Base-by-base conservation (phyloP, 2,797 vertebrate genomes). In the Falco berigora region DNA sequence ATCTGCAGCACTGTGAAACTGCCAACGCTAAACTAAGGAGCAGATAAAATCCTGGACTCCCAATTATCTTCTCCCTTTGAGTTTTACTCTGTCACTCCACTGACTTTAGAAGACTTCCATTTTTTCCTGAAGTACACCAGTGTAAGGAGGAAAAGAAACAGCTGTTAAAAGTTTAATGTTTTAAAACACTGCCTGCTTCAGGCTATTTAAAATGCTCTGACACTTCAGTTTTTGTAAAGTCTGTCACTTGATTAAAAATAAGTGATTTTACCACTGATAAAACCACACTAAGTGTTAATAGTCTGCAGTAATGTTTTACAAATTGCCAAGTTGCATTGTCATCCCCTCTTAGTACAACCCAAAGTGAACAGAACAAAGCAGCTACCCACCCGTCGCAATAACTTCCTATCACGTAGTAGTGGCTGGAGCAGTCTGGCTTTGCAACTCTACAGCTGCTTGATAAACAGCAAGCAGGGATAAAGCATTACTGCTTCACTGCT, bases 111-210 rank as follows among this genome's bases (percentile, higher is more conserved):
- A 91, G 61, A 49, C 52, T 44, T 77, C 55, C 42, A 6, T 68
- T 71, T 56, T 76, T 62, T 72, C 84, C 86, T 53, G 38, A 87
- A 92, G 78, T 91, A 52, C 40, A 38, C 15, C 47, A 63, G 67
- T 12, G 83, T 30, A 42, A 85, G 71, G 25, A 73, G 73, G 67
- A 81, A n/a, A 56, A 91, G 88, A 82, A 94, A 24, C 88, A 92
- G 86, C 78, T 95, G 91, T 12, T 89, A 2, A 63, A 91, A 96
- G 67, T 91, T 94, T 76, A 42, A 92, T 91, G 59, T 59, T 95
- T 89, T 95, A 61, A 79, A 94, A 46, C 62, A 19, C 61, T 68
- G 32, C 16, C 72, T 94, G 94, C 88, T 86, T 22, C 63, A 59
- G 90, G 90, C 86, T 87, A 30, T 90, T 92, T 74, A 32, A 82